phyloP scores from a whole-genome alignment of 1,140 invertebrate species.

The Drosophila tropicalis region DNA sequence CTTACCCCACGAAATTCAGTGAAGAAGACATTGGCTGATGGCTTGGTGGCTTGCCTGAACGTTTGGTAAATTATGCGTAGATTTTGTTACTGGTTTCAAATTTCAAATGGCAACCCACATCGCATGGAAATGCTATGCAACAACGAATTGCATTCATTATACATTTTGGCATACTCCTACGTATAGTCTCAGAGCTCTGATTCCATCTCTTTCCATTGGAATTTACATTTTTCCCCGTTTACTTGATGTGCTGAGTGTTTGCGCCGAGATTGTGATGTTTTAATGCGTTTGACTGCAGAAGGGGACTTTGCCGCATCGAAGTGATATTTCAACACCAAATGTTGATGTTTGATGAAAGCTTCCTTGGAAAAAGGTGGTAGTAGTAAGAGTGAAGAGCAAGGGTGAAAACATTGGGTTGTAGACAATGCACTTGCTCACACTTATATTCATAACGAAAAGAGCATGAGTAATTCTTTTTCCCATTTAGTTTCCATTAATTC shows the following conservation, averaged over 20 bases:
- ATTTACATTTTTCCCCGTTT: conserved; percentile 69
- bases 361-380: background rate
- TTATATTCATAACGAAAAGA: background rate
- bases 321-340: conserved; percentile 62
- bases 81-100: conserved; percentile 58
- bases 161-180: conserved; percentile 16
- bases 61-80: conserved; percentile 67
- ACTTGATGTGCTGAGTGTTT: conserved; percentile 68
- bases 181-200: background rate
- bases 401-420: background rate
- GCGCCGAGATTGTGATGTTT: conserved; percentile 37
- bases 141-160: conserved; percentile 72
- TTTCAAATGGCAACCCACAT: conserved; percentile 57
- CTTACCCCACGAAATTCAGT: conserved; percentile 27
- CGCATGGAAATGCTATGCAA: conserved; percentile 49
- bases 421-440: background rate
- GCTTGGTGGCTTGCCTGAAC: background rate
- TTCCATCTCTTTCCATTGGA: conserved; percentile 19
- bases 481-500: background rate
- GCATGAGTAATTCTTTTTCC: background rate
- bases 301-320: conserved; percentile 70
- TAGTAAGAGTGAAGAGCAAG: background rate
- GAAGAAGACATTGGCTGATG: background rate
- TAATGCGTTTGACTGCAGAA: conserved; percentile 37
- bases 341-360: conserved; percentile 2